Base-by-base conservation (phyloP, 1,140 invertebrate species). In the Anoplophora glabripennis region DNA sequence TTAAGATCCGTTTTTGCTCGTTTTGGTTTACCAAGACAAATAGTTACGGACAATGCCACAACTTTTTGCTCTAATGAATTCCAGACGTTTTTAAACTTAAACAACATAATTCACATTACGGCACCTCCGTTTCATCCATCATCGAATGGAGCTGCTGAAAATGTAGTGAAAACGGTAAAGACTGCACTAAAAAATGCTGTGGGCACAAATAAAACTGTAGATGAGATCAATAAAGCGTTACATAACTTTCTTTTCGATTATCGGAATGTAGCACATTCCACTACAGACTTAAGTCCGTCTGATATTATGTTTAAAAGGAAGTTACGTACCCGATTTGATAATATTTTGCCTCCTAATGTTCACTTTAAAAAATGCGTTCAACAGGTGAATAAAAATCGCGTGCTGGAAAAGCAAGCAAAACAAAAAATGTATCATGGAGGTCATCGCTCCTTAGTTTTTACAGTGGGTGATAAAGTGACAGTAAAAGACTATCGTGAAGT, bases 71-170 rank as follows among this genome's bases (percentile, higher is more conserved):
- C 57, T 14, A 28, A 52, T 12, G 66, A 64, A 14, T 74, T 72
- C 52, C 1, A 56, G 35, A 35, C 47, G 28, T 75, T 73, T 57
- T 49, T 67, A 12, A 44, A 42, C 33, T 7, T 34, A 28, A 64
- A 70, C 41, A 65, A 67, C 15, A 46, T 71, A 7, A 63, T 59
- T 42, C 61, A 68, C 33, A 58, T 35, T 8, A 61, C 63, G 21
- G 42, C 57, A 11, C 54, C 67, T 0, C 63, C 63, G 9, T 70
- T 64, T 37, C 53, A 64, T 42, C 59, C 66, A 8, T 44, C 59
- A 4, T 65, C 63, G n/a, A 72, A 69, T 46, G 71, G 68, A 2
- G 59, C 58, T 44, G 61, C 70, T 7, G 72, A 73, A 64, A 69
- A 67, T 47, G 65, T 68, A 14, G 66, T 75, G 2, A 62, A 63